Evolutionary conservation across 2,797 vertebrate species (phyloP).

Genomic region (Eurystomus glaucurus): DNA sequence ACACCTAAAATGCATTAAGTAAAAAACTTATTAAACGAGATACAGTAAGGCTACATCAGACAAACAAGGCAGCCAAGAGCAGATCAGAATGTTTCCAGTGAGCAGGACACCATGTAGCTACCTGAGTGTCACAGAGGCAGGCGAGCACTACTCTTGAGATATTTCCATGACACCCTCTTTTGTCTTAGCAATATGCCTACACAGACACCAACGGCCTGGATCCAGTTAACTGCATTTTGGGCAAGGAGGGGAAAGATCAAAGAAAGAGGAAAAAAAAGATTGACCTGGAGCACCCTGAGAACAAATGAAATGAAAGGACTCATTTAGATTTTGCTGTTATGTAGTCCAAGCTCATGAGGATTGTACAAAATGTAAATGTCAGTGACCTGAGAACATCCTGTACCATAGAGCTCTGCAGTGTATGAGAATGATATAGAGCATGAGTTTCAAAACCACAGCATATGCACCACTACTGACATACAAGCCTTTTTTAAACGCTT

Average conservation of each 20-base stretch:
- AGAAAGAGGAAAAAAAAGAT: not conserved
- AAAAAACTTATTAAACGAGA: rapidly evolving
- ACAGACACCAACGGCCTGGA: not conserved
- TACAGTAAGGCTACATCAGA: not conserved
- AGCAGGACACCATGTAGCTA: not conserved
- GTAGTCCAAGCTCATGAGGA: not conserved
- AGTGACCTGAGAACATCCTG: not conserved
- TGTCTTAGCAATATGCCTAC: not conserved
- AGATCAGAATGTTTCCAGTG: not conserved
- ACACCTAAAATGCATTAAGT: not conserved
- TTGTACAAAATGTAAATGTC: not conserved
- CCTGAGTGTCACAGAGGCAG: rapidly evolving
- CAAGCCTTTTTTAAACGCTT: not conserved
- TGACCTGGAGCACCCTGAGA: not conserved
- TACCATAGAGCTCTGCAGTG: not conserved
- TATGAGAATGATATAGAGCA: not conserved
- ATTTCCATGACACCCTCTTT: not conserved
- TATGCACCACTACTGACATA: not conserved
- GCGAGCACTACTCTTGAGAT: not conserved
- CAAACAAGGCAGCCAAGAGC: not conserved
- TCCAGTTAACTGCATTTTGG: rapidly evolving
- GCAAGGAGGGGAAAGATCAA: not conserved
- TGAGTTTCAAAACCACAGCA: not conserved
- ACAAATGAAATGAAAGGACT: not conserved
- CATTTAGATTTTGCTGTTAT: not conserved